Evolutionary conservation across 2,888 invertebrate species (phyloP), one percentile per base, ranked within the genome.

Genomic region (Drosophila maculinotata): DNA sequence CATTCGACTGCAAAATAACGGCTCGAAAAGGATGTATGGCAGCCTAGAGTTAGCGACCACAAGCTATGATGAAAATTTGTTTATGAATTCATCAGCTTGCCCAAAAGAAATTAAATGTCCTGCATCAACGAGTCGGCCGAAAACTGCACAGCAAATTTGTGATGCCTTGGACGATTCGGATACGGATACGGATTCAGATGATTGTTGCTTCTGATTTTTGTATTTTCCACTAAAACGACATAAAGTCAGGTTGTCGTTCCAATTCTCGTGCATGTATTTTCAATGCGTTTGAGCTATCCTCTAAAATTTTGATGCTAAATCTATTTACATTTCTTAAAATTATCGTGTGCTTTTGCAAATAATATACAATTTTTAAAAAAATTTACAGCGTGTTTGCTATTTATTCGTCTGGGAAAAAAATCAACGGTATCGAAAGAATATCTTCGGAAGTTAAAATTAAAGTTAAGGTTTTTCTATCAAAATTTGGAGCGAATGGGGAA

Each of bases 1-100:
- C 0, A 67, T 89, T 1, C 57, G 69, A 4, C 69, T 91, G 49
- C 91, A 91, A 52, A 89, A 90, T 28, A 72, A 68, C 9, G 85
- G 89, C 5, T 90, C 91, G 0, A 73, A 58, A 2, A 65, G 86
- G 0, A 51, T 48, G 6, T 91, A 90, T 47, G 70, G 67, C 0
- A 82, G 77, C 20, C 63, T 91, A 1, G 83, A 85, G 12, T 42
- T 91, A 8, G 86, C 81, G 2, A 81, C 85, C 0, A 83, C 89
- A 0, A 49, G n/a, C 1, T 8, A 26, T 0, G 58, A 69, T 3
- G 52, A 64, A 0, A 38, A 0, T 8, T 1, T 12, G 1, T 51
- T 58, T 12, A 0, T 1, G 0, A 7, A 3, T 0, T 1, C 17
- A 25, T 4, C 39, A 1, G 14, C 12, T 1, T 30, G 45, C 23